Evolutionary conservation across 2,888 invertebrate species (phyloP).

Genomic region (Troides oblongomaculatus): DNA sequence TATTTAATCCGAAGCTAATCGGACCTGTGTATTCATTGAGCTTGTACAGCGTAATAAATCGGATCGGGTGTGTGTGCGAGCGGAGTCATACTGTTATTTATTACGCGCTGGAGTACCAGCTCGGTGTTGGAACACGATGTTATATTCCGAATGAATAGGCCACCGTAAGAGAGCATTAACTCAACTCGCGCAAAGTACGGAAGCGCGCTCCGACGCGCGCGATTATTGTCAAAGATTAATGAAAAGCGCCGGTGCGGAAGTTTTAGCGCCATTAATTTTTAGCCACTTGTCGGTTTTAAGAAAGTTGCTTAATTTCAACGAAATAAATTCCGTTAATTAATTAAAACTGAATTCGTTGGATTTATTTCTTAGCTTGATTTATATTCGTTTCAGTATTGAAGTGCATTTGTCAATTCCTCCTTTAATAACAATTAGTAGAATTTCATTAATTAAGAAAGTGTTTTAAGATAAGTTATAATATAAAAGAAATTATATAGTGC

Average conservation of each 20-base stretch:
- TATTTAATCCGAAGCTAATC: slow-evolving; percentile 20
- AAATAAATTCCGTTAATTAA: slow-evolving; percentile 27
- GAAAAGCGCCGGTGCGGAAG: slow-evolving; percentile 18
- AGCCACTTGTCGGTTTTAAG: slow-evolving; percentile 30
- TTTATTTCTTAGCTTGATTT: slow-evolving; percentile 22
- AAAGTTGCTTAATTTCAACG: slow-evolving; percentile 26
- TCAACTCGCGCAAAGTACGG: slow-evolving; percentile 57
- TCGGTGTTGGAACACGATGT: slow-evolving; percentile 53
- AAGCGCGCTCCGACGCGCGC: slow-evolving; percentile 57
- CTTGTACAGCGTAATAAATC: slow-evolving; percentile 50
- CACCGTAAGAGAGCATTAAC: slow-evolving; percentile 59
- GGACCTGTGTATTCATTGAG: slow-evolving; percentile 49
- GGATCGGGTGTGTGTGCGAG: slow-evolving; percentile 47
- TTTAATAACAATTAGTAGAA: not conserved
- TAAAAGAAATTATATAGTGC: too few species aligned
- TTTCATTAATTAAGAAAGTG: too few species aligned
- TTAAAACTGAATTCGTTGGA: slow-evolving; percentile 15
- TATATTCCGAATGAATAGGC: slow-evolving; percentile 69
- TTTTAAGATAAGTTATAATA: too few species aligned
- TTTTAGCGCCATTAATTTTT: slow-evolving; percentile 28
- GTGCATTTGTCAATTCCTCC: slow-evolving; percentile 14
- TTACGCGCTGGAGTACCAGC: slow-evolving; percentile 49
- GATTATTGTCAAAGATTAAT: slow-evolving; percentile 62
- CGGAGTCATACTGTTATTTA: slow-evolving; percentile 62
- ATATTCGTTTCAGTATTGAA: slow-evolving; percentile 20